A percentile compares a stretch with the other conserved stretches of the same genome.
phyloP scores from a whole-genome alignment of 2,888 invertebrate species.

The Dendrolimus pini region DNA sequence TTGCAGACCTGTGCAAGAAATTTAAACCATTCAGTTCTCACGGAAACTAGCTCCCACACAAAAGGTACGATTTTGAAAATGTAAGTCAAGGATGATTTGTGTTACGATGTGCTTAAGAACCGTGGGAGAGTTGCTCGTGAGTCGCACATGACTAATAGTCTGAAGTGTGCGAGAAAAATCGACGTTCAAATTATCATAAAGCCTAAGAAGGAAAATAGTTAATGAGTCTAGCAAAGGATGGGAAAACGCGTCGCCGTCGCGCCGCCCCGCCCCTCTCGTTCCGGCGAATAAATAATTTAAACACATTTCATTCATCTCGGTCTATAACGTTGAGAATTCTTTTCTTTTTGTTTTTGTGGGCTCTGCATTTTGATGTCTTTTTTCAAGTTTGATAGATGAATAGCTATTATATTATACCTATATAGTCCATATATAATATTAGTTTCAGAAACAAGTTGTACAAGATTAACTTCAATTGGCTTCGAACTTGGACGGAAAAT shows the following conservation, averaged over 20 bases:
- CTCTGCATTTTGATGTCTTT: conserved; percentile 33
- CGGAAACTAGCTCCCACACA: conserved; percentile 61
- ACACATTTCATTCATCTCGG: conserved; percentile 46
- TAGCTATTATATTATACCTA: conserved; percentile 6
- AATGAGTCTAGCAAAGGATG: conserved; percentile 27
- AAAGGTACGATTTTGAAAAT: conserved; percentile 69
- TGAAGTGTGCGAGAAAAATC: conserved; percentile 29
- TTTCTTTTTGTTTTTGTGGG: conserved; percentile 31
- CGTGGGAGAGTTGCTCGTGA: conserved; percentile 57
- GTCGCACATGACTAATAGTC: conserved; percentile 34
- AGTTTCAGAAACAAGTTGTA: conserved; percentile 10
- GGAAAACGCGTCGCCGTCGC: conserved; percentile 30
- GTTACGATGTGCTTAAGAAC: conserved; percentile 48
- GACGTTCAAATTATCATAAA: conserved; percentile 12
- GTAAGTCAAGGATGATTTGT: conserved; percentile 69
- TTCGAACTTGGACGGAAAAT: conserved; percentile 1
- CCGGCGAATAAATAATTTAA: conserved; percentile 23
- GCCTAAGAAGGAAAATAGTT: conserved; percentile 25
- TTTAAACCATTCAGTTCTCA: conserved; percentile 60
- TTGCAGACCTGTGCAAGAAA: conserved; percentile 40
- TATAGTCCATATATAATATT: too few species aligned
- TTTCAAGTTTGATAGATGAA: conserved; percentile 12
- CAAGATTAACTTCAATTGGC: conserved; percentile 1
- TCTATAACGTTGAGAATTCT: conserved; percentile 30
- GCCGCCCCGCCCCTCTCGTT: conserved; percentile 18